These are phyloP conservation scores for Gymnothorax reevesii DNA, from an alignment of 2,797 vertebrate species.

Conservation along the genomic window DNA sequence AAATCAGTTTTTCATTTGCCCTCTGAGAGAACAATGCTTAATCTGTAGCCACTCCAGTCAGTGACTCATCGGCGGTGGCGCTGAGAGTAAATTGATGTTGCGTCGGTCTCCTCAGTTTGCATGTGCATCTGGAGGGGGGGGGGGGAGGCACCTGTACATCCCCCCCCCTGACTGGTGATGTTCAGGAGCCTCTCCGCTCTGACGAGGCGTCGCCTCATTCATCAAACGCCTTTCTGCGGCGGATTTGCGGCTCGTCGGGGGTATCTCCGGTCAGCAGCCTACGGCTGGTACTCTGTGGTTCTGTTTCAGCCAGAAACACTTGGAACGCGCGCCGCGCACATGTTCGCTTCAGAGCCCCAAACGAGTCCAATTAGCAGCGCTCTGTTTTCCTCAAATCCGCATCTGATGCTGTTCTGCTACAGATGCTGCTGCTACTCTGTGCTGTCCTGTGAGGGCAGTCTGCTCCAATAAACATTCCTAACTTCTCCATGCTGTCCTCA, in stretches of 20 bases:
- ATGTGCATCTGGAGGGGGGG: not conserved
- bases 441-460: not conserved
- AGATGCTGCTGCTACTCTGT: not conserved
- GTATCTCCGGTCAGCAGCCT: not conserved
- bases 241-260: not conserved
- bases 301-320: not conserved
- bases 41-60: slow-evolving; percentile 11
- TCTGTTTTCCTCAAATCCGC: not conserved
- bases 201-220: not conserved
- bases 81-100: slow-evolving; percentile 22
- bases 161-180: slow-evolving; percentile 8
- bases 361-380: not conserved
- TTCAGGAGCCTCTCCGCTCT: not conserved
- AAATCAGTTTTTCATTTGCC: slow-evolving; percentile 17
- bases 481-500: not conserved
- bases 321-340: not conserved
- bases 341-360: not conserved
- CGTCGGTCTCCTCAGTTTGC: slow-evolving; percentile 12
- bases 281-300: not conserved
- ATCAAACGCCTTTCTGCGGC: not conserved
- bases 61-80: not conserved
- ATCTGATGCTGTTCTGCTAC: slow-evolving; percentile 6
- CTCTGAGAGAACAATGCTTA: slow-evolving; percentile 17
- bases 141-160: not conserved
- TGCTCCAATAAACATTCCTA: not conserved